Evolutionary conservation across 2,113 vertebrate genomes (phyloP), one percentile per base, ranked within the genome.

Genomic region (Blennius ocellaris): DNA sequence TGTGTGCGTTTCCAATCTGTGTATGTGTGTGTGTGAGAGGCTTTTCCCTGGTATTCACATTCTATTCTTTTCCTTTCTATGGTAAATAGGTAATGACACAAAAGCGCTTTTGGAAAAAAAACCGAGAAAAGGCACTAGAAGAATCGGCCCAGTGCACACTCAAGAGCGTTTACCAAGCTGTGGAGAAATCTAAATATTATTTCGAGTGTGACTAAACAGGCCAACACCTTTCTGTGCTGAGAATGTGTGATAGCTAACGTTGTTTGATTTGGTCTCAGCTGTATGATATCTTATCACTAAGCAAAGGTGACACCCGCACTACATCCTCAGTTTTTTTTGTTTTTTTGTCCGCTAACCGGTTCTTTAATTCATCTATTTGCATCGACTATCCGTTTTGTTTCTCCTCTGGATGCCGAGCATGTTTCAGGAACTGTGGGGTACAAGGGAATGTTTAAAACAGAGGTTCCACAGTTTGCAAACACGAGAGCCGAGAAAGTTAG

Each of bases 171-270:
- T 76, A 86, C 80, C 73, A 86, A 82, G 71, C 85, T 49, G 73
- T 74, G 81, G 82, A 59, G 69, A 91, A 89, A 92, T 89, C 83
- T 85, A 91, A 93, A 93, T 92, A 90, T 93, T 93, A 84, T 89
- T 83, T 85, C 82, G 78, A 76, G 87, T 30, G 65, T 90, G 89
- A 90, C 87, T 87, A 85, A 90, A 85, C 72, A 87, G 87, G 76
- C 81, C 87, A 88, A 91, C 89, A 88, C 90, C 87, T 91, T 74
- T 73, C 66, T 67, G 55, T 52, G 52, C 58, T 51, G 63, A 77
- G 74, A 80, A 83, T 66, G 78, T 86, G 82, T 43, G 71, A 84
- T 76, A 76, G 69, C 67, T 79, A 61, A 71, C 55, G 51, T 40
- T 76, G 87, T 92, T 90, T 89, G 88, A 87, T 88, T 90, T 87